Evolutionary conservation across 2,888 invertebrate species (phyloP).

Genomic region (Cheilosia variabilis): DNA sequence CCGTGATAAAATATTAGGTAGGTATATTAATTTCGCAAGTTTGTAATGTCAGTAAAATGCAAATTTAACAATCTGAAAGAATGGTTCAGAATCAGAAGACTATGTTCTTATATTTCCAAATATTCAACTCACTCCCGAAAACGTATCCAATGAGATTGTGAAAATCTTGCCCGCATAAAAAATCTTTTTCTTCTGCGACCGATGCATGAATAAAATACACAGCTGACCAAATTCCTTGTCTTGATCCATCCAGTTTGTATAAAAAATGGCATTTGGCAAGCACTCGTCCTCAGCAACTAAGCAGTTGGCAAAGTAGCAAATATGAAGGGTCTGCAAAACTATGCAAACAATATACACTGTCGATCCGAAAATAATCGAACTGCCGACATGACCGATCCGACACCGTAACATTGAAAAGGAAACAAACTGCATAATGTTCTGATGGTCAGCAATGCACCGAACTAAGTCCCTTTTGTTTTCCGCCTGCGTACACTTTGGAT

Average conservation of each 20-base stretch:
- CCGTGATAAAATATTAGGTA: too few relatives aligned
- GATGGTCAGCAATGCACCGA: conserved; percentile 78
- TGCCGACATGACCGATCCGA: conserved; percentile 78
- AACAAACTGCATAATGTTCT: conserved; percentile 77
- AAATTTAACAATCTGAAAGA: too few relatives aligned
- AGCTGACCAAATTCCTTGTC: conserved; percentile 76
- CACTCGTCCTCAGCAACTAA: conserved; percentile 76
- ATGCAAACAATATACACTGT: conserved; percentile 76
- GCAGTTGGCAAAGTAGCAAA: conserved; percentile 78
- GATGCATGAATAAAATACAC: conserved; percentile 77
- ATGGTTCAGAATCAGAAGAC: too few relatives aligned
- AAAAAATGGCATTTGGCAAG: conserved; percentile 77
- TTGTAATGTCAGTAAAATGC: too few relatives aligned
- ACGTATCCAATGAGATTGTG: conserved; percentile 78
- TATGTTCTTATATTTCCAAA: too few relatives aligned
- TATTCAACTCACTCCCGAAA: conserved; percentile 76
- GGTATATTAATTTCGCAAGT: too few relatives aligned
- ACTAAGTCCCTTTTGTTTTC: conserved; percentile 76
- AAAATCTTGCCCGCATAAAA: conserved; percentile 79
- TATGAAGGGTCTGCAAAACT: conserved; percentile 78
- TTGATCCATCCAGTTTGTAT: conserved; percentile 78
- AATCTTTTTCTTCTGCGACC: conserved; percentile 78
- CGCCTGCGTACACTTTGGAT: conserved; percentile 56
- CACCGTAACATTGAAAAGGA: conserved; percentile 45
- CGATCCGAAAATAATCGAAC: conserved; percentile 76